Conservation (phyloP, 2,113 vertebrate genomes). For the Ramphastos sulfuratus region DNA sequence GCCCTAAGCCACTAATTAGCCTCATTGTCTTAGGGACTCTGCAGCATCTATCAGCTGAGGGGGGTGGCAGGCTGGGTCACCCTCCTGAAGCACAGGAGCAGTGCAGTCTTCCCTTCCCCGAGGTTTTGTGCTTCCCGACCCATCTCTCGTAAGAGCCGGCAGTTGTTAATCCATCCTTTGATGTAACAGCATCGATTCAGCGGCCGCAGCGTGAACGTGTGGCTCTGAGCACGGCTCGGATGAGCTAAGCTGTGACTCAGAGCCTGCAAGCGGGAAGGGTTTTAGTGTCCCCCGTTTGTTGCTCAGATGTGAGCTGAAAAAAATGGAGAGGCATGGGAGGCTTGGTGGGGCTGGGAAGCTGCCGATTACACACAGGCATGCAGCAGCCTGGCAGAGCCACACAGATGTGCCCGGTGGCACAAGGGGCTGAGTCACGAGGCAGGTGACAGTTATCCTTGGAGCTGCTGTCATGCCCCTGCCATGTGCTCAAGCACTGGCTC, state of each 20-base stretch:
- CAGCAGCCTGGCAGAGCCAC: not conserved
- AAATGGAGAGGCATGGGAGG: not conserved
- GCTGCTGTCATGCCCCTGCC: fast-evolving
- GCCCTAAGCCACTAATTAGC: not conserved
- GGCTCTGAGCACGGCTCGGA: fast-evolving
- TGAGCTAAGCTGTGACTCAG: fast-evolving
- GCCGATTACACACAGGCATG: fast-evolving
- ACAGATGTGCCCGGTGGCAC: fast-evolving
- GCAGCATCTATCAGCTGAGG: not conserved
- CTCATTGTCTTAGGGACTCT: slow-evolving; percentile 4
- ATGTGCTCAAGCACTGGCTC: fast-evolving
- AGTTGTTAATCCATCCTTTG: too few species aligned
- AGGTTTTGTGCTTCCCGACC: fast-evolving
- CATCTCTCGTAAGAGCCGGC: fast-evolving
- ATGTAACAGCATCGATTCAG: fast-evolving
- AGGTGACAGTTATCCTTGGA: fast-evolving
- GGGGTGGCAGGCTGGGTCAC: not conserved
- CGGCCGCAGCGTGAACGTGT: fast-evolving
- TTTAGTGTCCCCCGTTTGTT: not conserved
- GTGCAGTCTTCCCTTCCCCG: fast-evolving
- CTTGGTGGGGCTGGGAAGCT: not conserved
- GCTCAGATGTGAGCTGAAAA: not conserved
- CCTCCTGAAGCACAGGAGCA: not conserved
- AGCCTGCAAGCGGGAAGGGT: fast-evolving
- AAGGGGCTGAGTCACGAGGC: fast-evolving